phyloP scores from a whole-genome alignment of 2,113 vertebrate species.

The Apaloderma vittatum region DNA sequence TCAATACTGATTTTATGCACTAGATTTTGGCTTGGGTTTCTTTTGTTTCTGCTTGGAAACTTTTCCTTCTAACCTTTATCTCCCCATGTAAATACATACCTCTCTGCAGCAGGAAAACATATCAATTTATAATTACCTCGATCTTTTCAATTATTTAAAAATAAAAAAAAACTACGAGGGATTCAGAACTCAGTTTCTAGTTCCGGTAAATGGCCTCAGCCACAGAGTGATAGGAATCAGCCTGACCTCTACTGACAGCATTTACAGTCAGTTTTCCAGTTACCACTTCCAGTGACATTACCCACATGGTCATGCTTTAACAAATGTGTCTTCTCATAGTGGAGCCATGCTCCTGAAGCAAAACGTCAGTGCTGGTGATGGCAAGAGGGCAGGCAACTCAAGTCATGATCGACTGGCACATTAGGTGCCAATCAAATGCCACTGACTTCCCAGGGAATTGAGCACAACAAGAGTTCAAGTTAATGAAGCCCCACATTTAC shows the following conservation, averaged over 20 bases:
- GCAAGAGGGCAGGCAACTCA: not conserved
- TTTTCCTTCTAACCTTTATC: not conserved
- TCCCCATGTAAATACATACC: not conserved
- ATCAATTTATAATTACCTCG: not conserved
- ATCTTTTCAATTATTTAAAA: not conserved
- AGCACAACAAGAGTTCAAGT: not conserved
- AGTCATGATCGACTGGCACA: accelerated
- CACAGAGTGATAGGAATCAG: not conserved
- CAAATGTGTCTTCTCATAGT: not conserved
- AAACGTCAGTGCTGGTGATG: accelerated
- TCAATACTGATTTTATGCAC: not conserved
- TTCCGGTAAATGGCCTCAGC: not conserved
- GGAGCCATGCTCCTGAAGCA: not conserved
- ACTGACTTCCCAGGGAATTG: not conserved
- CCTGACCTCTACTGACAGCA: not conserved
- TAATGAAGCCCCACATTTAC: not conserved
- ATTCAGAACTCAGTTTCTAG: not conserved
- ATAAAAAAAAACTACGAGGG: not conserved
- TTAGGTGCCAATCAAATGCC: not conserved
- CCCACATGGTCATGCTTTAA: not conserved
- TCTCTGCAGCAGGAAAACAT: not conserved
- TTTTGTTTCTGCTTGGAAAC: not conserved
- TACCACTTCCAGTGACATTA: not conserved
- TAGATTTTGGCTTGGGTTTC: not conserved
- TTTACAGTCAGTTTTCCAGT: not conserved